Evolutionary conservation across 1,140 invertebrate genomes (phyloP).

Genomic region (Muscidifurax raptorellus): DNA sequence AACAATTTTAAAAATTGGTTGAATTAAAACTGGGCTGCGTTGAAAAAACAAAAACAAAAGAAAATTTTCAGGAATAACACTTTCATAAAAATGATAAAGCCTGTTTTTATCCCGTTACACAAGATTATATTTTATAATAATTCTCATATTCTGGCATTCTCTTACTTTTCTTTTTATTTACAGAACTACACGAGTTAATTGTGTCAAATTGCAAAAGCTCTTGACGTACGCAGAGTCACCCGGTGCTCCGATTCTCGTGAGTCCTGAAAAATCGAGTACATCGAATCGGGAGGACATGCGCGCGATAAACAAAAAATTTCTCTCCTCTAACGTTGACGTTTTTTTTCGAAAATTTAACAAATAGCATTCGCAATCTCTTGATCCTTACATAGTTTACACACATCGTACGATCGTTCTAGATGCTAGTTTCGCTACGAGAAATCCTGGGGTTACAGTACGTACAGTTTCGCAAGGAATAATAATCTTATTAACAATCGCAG

Average conservation of each 20-base stretch:
- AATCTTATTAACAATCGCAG: not conserved
- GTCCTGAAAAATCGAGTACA: conserved; percentile 44
- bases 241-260: conserved; percentile 25
- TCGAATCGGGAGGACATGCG: conserved; percentile 36
- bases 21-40: not conserved
- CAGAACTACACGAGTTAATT: conserved; percentile 48
- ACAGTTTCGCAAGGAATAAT: conserved; percentile 1
- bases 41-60: not conserved
- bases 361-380: conserved; percentile 34
- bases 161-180: conserved; percentile 54
- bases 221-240: conserved; percentile 8
- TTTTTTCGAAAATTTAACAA: conserved; percentile 46
- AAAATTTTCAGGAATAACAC: not conserved
- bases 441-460: conserved; percentile 8
- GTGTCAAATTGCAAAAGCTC: conserved; percentile 42
- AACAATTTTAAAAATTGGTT: not conserved
- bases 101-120: conserved; percentile 65
- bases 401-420: conserved; percentile 28
- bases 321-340: conserved; percentile 24
- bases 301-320: conserved; percentile 28
- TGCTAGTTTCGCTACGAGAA: conserved; percentile 47
- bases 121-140: conserved; percentile 68
- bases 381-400: conserved; percentile 35
- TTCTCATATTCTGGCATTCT: conserved; percentile 40
- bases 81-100: conserved; percentile 21